Evolutionary conservation across 2,797 vertebrate genomes (phyloP), one percentile per base, ranked within the genome.

Genomic region (Gymnoscopelus braueri): DNA sequence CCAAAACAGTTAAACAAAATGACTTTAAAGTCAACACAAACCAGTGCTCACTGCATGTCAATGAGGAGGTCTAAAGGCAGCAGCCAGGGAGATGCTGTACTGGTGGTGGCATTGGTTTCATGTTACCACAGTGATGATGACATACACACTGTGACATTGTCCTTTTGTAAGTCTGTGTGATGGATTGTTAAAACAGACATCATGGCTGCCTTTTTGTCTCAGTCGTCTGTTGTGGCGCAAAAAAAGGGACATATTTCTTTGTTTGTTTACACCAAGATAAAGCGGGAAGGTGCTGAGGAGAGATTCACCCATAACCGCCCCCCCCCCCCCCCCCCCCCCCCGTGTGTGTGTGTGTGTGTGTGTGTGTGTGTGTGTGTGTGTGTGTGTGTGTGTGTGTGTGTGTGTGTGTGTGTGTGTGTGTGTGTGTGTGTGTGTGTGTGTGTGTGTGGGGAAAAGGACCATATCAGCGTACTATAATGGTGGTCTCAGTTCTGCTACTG

Each of bases 121-220:
- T 64, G 71, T 76, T 78, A 65, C 67, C 67, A 77, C 15, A 56
- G 72, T 1, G 48, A 73, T 68, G 72, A 49, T 56, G 68, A 49
- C 78, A 24, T n/a, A 7, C 26, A 29, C 53, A 67, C 72, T 48
- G 72, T 59, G 68, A 75, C 75, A 71, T 63, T 59, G 57, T 59
- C 12, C 35, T 61, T 15, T 47, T 71, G 29, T 71, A 26, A 0
- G 48, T 2, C 57, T 19, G 47, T 9, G 0, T 15, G 14, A 7
- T 32, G 63, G 50, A 75, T 48, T 74, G 55, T 81, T 77, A n/a
- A 8, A 24, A 7, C 24, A 8, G 14, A 15, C 24, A 63, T 13
- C 23, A 4, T 24, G 24, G 24, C 4, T 35, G 13, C 1, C 3
- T 39, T 55, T 71, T 11, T 13, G 49, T 23, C 54, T 51, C 48